Conservation (phyloP, 1,140 invertebrate genomes). For the Protaetia brevitarsis region DNA sequence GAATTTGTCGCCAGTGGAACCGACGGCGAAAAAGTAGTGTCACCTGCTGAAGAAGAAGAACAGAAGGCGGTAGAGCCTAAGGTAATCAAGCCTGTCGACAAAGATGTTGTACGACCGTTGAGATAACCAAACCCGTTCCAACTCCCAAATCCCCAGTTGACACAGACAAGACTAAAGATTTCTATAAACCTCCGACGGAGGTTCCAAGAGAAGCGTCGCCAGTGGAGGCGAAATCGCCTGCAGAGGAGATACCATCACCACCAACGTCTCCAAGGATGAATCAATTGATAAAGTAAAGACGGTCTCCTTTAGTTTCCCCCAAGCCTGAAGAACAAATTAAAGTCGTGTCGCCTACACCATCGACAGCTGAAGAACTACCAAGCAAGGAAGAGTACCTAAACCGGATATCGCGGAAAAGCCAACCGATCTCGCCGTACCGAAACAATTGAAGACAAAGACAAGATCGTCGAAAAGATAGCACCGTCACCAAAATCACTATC, state of each 20-base stretch:
- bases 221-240: not conserved
- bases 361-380: not conserved
- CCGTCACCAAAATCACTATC: no score
- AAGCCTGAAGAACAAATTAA: not conserved
- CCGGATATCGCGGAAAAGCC: not conserved
- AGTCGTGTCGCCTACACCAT: not conserved
- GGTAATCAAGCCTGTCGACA: not conserved
- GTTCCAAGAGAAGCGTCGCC: not conserved
- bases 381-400: not conserved
- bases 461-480: not conserved
- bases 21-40: not conserved
- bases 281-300: not conserved
- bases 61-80: not conserved
- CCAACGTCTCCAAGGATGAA: not conserved
- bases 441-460: not conserved
- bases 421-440: not conserved
- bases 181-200: not conserved
- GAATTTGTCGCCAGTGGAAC: not conserved
- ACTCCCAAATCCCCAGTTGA: not conserved
- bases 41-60: constrained; percentile 1
- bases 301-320: not conserved
- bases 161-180: not conserved
- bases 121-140: not conserved
- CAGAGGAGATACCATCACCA: not conserved
- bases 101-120: not conserved